Evolutionary conservation across 2,113 vertebrate species (phyloP), one percentile per base, ranked within the genome.

Genomic region (Clupea harengus): DNA sequence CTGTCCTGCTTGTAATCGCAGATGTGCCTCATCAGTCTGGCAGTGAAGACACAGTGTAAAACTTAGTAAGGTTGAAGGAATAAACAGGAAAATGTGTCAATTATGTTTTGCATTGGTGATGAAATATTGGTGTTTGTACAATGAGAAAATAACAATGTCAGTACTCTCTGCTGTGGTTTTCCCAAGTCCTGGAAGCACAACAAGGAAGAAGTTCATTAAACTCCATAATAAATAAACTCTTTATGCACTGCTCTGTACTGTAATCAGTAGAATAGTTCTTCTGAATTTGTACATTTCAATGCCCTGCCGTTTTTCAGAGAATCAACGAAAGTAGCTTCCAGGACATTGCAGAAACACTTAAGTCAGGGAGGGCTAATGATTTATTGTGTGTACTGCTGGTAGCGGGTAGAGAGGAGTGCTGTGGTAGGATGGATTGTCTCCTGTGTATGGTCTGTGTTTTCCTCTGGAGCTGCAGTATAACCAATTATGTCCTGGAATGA

Each of bases 401-500:
- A 60, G 54, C 54, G 7, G 20, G 54, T 6, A 5, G 3, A 60
- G 20, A 60, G 0, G 20, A 22, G 54, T 60, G 54, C 20, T 20
- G 25, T 72, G 64, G 64, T 13, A 28, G 64, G 25, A 72, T 72
- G 64, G 25, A 11, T 32, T 11, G 64, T 28, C 8, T 72, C 3
- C n/a, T 20, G 57, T 64, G 57, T 18, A n/a, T 18, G 2, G 57
- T 64, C n/a, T 64, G 20, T 64, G 20, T 1, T 64, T 39, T 39
- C 39, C 39, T 1, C 11, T 22, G 17, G 54, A n/a, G 64, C 25
- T 72, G 64, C n/a, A 72, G 64, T 72, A 72, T 32, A 72, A 32
- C 64, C 64, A 72, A 72, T 72, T 25, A 72, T 72, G 64, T 72
- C 64, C 64, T 72, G 64, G 64, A 72, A 72, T 72, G 64, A 25